Evolutionary conservation across 2,797 vertebrate genomes (phyloP).

Genomic region (Aldrovandia affinis): DNA sequence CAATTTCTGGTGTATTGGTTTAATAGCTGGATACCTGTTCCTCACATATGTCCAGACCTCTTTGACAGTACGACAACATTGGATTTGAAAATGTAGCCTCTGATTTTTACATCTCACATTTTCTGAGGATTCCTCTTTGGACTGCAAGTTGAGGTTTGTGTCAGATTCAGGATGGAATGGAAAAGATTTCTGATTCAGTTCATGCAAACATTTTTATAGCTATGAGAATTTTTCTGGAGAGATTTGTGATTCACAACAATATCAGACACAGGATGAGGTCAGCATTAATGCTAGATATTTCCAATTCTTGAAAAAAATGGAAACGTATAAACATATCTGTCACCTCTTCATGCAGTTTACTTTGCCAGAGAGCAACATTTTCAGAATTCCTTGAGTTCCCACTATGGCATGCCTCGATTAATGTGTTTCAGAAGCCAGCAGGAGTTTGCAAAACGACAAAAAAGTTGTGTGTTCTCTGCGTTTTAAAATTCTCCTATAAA

Average conservation of each 20-base stretch:
- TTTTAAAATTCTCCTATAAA: background rate
- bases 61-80: no score
- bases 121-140: no score
- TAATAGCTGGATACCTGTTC: background rate
- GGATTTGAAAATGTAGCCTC: no score
- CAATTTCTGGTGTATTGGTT: no score
- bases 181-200: background rate
- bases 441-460: no score
- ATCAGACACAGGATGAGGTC: background rate
- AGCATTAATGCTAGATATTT: background rate
- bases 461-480: background rate
- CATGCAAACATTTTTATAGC: no score
- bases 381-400: background rate
- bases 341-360: background rate
- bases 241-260: background rate
- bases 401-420: background rate
- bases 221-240: background rate
- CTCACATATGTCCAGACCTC: background rate
- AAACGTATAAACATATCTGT: background rate
- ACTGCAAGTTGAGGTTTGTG: no score
- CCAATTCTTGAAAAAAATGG: background rate
- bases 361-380: background rate
- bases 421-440: background rate
- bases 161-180: background rate
- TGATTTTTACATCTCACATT: no score